Base-by-base conservation (phyloP, 2,888 invertebrate genomes). In the Baccha elongata region DNA sequence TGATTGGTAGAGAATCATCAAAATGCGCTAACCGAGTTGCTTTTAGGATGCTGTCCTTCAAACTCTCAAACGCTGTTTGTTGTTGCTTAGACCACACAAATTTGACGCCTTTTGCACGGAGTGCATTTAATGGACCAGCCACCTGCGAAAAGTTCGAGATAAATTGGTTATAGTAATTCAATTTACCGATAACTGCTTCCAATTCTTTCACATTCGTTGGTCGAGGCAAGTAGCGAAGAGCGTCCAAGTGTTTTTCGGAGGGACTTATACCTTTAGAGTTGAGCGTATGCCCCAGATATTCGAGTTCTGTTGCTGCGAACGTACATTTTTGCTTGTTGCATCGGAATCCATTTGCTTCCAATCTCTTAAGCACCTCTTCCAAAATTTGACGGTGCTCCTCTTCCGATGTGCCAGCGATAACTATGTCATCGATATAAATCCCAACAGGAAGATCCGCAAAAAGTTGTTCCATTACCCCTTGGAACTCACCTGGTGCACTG, bases 351-450 rank as follows among this genome's bases (percentile, higher is more conserved):
- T 46, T 62, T 7, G n/a, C 11, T 17, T 19, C 17, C 11, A 46
- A 17, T 21, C 46, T 29, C 32, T 21, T 32, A 3, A 62, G 29
- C 19, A 62, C 62, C 46, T 46, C 46, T 62, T 62, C 35, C 35
- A 46, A 62, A 13, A 46, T 62, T n/a, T 6, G 32, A 17, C 26
- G 29, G 15, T 60, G 19, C 7, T 60, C 44, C 29, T 13, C 60
- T n/a, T 60, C 44, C 11, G 42, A 29, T 4, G 15, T 23, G 7
- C 44, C 44, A 19, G 46, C 44, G 46, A 60, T 32, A 19, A 6
- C 32, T 46, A 62, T 62, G 13, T 62, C 62, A 5, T 62, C 44
- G 32, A 62, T 46, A 46, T 62, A 46, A 21, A 55, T 8, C 8
- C 60, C 44, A 1, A 60, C 17, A 0, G 44, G 32, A 5, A 44